A percentile compares a stretch with the other conserved stretches of the same genome.
phyloP scores from a whole-genome alignment of 2,888 invertebrate genomes.

The Allolobophora icterica region DNA sequence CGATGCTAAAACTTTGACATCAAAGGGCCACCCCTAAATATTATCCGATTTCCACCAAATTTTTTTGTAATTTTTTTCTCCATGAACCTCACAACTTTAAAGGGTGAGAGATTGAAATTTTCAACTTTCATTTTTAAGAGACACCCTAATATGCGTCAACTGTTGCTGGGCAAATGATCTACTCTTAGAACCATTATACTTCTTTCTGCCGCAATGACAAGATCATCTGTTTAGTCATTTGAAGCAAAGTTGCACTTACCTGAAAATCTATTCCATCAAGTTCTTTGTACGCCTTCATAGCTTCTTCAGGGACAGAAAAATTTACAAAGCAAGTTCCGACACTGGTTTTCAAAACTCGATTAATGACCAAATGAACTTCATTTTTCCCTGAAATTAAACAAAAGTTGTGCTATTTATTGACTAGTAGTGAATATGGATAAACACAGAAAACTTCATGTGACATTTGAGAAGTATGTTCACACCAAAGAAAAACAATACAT shows the following conservation, averaged over 20 bases:
- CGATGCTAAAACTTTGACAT: too few species aligned
- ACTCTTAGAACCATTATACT: background rate
- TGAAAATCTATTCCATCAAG: slow-evolving; percentile 90
- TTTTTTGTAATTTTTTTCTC: too few species aligned
- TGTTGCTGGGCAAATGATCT: background rate
- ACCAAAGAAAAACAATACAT: too few species aligned
- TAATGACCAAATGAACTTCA: slow-evolving; percentile 88
- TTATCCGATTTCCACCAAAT: too few species aligned
- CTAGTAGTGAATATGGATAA: background rate
- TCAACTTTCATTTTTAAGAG: too few species aligned
- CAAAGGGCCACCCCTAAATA: too few species aligned
- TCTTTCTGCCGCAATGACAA: background rate
- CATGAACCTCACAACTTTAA: too few species aligned
- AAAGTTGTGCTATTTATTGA: background rate
- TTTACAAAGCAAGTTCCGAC: slow-evolving; percentile 22
- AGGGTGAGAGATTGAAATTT: too few species aligned
- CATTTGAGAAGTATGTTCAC: background rate
- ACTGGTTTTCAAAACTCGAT: slow-evolving; percentile 76
- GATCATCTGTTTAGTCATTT: background rate
- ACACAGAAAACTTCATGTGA: background rate
- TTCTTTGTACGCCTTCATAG: slow-evolving; percentile 83
- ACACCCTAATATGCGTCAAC: background rate
- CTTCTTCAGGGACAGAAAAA: slow-evolving; percentile 80
- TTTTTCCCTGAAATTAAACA: slow-evolving; percentile 30
- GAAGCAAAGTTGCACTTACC: slow-evolving; percentile 55